Evolutionary conservation across 1,140 invertebrate genomes (phyloP).

Genomic region (Caenorhabditis tropicalis): DNA sequence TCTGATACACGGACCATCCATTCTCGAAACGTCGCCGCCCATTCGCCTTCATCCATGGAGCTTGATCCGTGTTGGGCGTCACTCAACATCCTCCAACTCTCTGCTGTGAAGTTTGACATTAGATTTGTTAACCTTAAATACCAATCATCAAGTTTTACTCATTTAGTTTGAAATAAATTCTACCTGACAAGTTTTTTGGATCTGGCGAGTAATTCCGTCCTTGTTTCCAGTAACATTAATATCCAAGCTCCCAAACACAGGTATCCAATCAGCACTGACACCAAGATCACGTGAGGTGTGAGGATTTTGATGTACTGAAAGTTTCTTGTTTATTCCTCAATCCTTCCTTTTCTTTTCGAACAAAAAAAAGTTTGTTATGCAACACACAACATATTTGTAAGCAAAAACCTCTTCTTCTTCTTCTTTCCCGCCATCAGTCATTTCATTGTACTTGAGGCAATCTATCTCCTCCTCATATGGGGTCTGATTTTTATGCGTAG

Average conservation of each 20-base stretch:
- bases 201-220: constrained; percentile 67
- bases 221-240: constrained; percentile 68
- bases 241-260: constrained; percentile 71
- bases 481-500: constrained; percentile 15
- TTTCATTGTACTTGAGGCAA: constrained; percentile 28
- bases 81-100: constrained; percentile 69
- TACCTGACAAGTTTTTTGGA: constrained; percentile 55
- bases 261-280: constrained; percentile 69
- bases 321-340: not conserved
- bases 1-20: constrained; percentile 70
- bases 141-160: constrained; percentile 57
- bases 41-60: constrained; percentile 65
- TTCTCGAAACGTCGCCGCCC: constrained; percentile 65
- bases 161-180: constrained; percentile 38
- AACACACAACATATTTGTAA: not conserved
- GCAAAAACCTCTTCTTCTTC: not conserved
- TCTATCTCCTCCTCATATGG: constrained; percentile 30
- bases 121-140: constrained; percentile 66
- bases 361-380: not conserved
- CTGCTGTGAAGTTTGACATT: constrained; percentile 69
- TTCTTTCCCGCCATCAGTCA: not conserved
- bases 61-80: constrained; percentile 66
- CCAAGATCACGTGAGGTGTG: constrained; percentile 69
- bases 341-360: not conserved
- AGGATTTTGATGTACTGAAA: constrained; percentile 72